These are phyloP conservation scores for Eudyptes chrysolophus DNA, from an alignment of 2,113 vertebrate genomes.

Conservation along the genomic window DNA sequence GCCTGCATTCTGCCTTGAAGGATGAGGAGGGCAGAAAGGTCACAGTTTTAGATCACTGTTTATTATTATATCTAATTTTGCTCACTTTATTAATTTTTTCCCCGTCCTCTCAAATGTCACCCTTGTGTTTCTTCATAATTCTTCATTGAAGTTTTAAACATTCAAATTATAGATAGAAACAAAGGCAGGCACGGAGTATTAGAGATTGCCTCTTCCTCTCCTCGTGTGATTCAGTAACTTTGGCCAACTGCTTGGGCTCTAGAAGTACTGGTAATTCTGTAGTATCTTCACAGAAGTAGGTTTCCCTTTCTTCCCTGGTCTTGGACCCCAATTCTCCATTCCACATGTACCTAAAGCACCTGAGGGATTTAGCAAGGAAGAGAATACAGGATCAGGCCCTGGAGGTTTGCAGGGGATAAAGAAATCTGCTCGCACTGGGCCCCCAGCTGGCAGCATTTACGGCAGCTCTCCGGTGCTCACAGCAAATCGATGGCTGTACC, in stretches of 20 bases:
- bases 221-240: rapidly evolving
- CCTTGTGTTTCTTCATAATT: neutral
- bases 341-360: neutral
- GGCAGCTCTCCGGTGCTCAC: rapidly evolving
- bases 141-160: neutral
- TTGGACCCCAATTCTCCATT: neutral
- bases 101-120: neutral
- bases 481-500: neutral
- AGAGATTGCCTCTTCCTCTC: neutral
- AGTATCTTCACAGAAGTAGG: neutral
- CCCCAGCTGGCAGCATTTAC: neutral
- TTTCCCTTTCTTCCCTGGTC: neutral
- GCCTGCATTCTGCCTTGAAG: neutral
- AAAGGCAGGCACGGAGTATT: neutral
- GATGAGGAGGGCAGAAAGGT: neutral
- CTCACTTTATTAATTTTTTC: neutral
- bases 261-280: neutral
- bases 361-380: neutral
- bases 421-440: neutral
- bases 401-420: neutral
- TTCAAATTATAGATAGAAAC: neutral
- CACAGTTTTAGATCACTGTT: neutral
- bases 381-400: neutral
- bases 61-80: neutral
- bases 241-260: neutral